Percentiles rank a stretch among this genome's conserved stretches.
Evolutionary conservation across 2,797 vertebrate genomes (phyloP).

Genomic region (Chiroxiphia lanceolata): DNA sequence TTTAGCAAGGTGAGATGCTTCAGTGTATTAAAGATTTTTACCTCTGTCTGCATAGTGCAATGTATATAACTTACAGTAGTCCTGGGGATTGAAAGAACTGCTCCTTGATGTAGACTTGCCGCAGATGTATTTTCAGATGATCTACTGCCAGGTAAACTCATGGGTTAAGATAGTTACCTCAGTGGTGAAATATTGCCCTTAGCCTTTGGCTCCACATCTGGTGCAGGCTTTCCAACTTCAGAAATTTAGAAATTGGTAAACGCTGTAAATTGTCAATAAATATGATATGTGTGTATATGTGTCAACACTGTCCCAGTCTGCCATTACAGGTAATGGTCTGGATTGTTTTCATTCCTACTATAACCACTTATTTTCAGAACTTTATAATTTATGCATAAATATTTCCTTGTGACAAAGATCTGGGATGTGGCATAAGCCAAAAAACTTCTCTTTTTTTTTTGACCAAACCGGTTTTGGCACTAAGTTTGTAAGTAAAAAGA

Average conservation of each 20-base stretch:
- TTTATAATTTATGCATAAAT: not conserved
- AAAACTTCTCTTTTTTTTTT: not conserved
- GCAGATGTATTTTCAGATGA: constrained; percentile 21
- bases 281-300: not conserved
- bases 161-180: constrained; percentile 23
- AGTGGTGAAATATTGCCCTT: constrained; percentile 42
- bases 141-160: constrained; percentile 24
- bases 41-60: not conserved
- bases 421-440: not conserved
- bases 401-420: not conserved
- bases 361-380: not conserved
- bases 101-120: not conserved
- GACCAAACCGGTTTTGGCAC: not conserved
- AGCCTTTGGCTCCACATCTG: constrained; percentile 33
- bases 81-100: constrained; percentile 1
- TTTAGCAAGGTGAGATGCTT: constrained; percentile 31
- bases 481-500: not conserved
- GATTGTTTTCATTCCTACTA: not conserved
- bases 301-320: not conserved
- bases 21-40: not conserved
- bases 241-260: constrained; percentile 16
- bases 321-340: not conserved
- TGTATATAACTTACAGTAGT: not conserved
- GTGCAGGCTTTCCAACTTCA: constrained; percentile 6
- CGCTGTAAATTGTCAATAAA: not conserved